phyloP scores from a whole-genome alignment of 2,797 vertebrate species.

The Atherinosoma microstoma region DNA sequence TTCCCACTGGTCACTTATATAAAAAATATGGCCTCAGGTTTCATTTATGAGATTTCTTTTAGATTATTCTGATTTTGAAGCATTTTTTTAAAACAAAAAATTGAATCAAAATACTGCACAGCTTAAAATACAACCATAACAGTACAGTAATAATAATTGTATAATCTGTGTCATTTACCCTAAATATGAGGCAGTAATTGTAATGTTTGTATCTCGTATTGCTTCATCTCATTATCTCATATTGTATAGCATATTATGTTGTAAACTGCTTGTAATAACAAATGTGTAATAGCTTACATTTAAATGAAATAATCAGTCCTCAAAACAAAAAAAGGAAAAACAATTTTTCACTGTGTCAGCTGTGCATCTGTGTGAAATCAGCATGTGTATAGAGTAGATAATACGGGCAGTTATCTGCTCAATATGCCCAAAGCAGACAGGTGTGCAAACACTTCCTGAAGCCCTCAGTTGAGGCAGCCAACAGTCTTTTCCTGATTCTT shows the following conservation, averaged over 20 bases:
- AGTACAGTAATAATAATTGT: no score
- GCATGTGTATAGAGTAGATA: not conserved
- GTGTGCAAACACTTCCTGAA: constrained; percentile 9
- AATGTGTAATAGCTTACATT: not conserved
- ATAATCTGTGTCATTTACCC: not conserved
- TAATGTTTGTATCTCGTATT: not conserved
- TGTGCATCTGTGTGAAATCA: not conserved
- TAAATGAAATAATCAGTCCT: not conserved
- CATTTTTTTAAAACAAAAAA: no score
- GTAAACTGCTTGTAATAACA: not conserved
- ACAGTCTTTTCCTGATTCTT: no score
- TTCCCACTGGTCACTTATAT: no score
- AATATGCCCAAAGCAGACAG: not conserved
- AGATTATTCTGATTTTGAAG: no score
- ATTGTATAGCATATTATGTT: not conserved
- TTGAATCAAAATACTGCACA: no score
- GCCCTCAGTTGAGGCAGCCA: not conserved
- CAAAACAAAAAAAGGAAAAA: no score
- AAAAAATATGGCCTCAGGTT: no score
- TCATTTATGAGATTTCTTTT: no score
- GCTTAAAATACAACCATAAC: no score
- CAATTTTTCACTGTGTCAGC: not conserved
- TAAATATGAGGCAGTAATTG: not conserved
- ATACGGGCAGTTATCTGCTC: not conserved
- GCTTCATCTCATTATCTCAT: no score